These are phyloP conservation scores for Hypsopygia costalis DNA, from an alignment of 2,888 invertebrate genomes.

Conservation along the genomic window DNA sequence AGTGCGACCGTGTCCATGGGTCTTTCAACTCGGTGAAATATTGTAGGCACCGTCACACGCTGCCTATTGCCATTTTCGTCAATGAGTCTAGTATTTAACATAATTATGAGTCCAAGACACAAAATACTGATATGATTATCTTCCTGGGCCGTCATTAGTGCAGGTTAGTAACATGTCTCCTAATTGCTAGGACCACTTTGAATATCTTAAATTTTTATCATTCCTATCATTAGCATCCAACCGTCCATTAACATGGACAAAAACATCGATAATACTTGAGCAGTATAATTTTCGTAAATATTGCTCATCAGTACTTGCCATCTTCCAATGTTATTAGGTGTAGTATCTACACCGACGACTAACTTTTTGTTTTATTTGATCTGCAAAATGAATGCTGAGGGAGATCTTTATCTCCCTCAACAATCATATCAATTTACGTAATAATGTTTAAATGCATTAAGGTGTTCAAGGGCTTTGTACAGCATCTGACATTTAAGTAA, in stretches of 20 bases:
- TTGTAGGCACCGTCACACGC: background rate
- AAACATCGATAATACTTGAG: background rate
- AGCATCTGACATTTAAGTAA: too few species aligned
- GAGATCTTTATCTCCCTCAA: background rate
- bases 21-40: constrained; percentile 31
- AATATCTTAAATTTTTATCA: constrained; percentile 5
- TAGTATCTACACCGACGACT: background rate
- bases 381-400: background rate
- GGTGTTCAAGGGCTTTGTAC: background rate
- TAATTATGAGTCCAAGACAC: too few species aligned
- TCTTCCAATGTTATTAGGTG: too few species aligned
- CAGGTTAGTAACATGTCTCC: background rate
- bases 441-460: background rate
- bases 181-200: background rate
- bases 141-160: background rate
- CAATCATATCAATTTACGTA: background rate
- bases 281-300: background rate
- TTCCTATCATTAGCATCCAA: constrained; percentile 1
- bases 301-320: background rate
- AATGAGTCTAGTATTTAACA: too few species aligned
- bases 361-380: background rate
- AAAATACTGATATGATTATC: constrained; percentile 15
- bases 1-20: constrained; percentile 20
- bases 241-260: background rate
- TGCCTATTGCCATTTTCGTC: too few species aligned